Percentiles rank a stretch among this genome's conserved stretches.
Evolutionary conservation across 2,113 vertebrate species (phyloP).

Genomic region (Labeo catla): DNA sequence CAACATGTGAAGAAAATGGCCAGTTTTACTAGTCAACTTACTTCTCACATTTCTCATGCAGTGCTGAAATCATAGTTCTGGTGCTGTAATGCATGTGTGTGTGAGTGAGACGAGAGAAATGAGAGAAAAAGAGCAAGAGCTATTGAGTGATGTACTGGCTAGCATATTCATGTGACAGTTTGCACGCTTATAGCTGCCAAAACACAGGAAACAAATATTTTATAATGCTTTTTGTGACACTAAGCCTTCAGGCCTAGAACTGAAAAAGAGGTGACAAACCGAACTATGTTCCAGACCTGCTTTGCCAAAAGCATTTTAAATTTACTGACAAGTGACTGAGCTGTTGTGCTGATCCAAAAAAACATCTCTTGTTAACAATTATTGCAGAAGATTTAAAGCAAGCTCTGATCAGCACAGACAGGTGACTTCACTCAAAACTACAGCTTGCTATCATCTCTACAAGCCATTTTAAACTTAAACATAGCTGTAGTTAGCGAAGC

Average conservation of each 20-base stretch:
- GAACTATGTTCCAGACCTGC: neutral
- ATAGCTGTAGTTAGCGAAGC: neutral
- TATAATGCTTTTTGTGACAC: neutral
- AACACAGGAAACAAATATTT: constrained; percentile 1
- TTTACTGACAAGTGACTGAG: neutral
- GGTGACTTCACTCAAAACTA: neutral
- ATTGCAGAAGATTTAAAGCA: neutral
- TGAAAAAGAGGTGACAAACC: neutral
- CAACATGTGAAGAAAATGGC: neutral
- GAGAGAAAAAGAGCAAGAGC: neutral
- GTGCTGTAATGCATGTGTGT: neutral
- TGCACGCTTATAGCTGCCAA: neutral
- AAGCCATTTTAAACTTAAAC: neutral
- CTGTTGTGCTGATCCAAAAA: neutral
- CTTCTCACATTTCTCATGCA: neutral
- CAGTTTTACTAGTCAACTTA: neutral
- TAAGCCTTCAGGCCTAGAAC: neutral
- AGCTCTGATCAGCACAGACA: neutral
- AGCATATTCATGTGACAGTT: constrained; percentile 1
- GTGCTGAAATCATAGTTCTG: neutral
- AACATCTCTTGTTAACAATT: neutral
- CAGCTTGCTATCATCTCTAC: neutral
- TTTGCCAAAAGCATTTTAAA: neutral
- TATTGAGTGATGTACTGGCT: neutral
- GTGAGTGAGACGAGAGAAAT: neutral